A percentile compares a stretch with the other conserved stretches of the same genome.
phyloP scores from a whole-genome alignment of 2,888 invertebrate genomes.

The Fissipunctia ypsillon region DNA sequence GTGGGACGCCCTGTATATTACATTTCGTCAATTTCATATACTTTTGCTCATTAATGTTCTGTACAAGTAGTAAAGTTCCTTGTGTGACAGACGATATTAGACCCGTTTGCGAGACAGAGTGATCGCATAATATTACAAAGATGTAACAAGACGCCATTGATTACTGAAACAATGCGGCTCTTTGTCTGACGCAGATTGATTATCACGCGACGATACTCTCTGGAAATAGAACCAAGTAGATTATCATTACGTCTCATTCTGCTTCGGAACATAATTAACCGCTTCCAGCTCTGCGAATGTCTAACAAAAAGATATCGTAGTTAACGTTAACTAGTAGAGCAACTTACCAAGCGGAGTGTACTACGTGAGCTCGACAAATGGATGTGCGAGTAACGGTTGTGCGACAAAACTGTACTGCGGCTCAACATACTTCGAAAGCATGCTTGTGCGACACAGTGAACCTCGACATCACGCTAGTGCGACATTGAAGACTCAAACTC shows the following conservation, averaged over 20 bases:
- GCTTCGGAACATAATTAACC: neutral
- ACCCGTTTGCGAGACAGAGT: neutral
- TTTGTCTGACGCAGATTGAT: constrained; percentile 40
- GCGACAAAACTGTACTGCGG: too few relatives aligned
- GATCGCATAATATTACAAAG: constrained; percentile 21
- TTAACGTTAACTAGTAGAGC: neutral
- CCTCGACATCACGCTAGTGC: too few relatives aligned
- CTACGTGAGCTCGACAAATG: too few relatives aligned
- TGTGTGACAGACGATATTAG: neutral
- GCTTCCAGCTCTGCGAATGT: neutral
- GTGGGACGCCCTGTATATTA: too few relatives aligned
- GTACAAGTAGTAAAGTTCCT: constrained; percentile 8
- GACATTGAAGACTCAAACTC: too few relatives aligned
- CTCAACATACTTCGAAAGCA: too few relatives aligned
- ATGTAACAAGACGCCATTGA: constrained; percentile 43
- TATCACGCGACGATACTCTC: constrained; percentile 9
- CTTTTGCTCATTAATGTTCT: constrained; percentile 1
- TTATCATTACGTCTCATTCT: constrained; percentile 26
- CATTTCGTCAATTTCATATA: neutral
- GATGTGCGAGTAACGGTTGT: too few relatives aligned
- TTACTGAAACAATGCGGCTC: constrained; percentile 30
- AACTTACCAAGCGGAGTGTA: neutral
- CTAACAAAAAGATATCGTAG: neutral
- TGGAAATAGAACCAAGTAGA: constrained; percentile 19
- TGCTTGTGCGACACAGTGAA: too few relatives aligned